A percentile compares a stretch with the other conserved stretches of the same genome.
These are phyloP conservation scores for Temnothorax curvispinosus DNA, from an alignment of 1,140 invertebrate genomes.

Conservation along the genomic window DNA sequence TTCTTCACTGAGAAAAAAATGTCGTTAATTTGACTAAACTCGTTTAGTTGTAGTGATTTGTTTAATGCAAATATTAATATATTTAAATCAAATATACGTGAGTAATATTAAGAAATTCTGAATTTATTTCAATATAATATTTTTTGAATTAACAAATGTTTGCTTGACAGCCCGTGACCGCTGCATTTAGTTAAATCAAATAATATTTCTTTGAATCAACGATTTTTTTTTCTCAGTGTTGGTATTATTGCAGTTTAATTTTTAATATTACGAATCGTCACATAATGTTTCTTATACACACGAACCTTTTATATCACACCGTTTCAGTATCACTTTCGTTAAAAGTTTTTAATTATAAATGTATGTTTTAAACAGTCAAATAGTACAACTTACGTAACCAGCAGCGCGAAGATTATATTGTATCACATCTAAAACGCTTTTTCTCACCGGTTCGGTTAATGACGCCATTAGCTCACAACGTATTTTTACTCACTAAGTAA, in stretches of 20 bases:
- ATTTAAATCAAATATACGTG: too few species aligned
- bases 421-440: constrained; percentile 70
- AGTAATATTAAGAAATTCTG: too few species aligned
- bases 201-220: too few species aligned
- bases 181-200: too few species aligned
- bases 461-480: neutral
- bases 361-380: neutral
- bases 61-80: too few species aligned
- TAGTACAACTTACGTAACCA: constrained; percentile 59
- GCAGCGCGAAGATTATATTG: constrained; percentile 63
- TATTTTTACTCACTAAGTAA: neutral
- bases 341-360: neutral
- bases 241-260: neutral
- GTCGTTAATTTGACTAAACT: too few species aligned
- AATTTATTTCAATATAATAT: too few species aligned
- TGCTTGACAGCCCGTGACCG: too few species aligned
- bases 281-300: neutral
- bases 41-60: too few species aligned
- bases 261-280: neutral
- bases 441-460: constrained; percentile 58
- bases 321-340: neutral
- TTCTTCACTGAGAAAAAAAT: too few species aligned
- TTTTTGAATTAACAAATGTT: too few species aligned
- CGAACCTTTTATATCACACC: neutral
- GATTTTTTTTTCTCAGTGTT: too few species aligned